These are phyloP conservation scores for Aspidiotus destructor DNA, from an alignment of 2,888 invertebrate species.

Conservation along the genomic window DNA sequence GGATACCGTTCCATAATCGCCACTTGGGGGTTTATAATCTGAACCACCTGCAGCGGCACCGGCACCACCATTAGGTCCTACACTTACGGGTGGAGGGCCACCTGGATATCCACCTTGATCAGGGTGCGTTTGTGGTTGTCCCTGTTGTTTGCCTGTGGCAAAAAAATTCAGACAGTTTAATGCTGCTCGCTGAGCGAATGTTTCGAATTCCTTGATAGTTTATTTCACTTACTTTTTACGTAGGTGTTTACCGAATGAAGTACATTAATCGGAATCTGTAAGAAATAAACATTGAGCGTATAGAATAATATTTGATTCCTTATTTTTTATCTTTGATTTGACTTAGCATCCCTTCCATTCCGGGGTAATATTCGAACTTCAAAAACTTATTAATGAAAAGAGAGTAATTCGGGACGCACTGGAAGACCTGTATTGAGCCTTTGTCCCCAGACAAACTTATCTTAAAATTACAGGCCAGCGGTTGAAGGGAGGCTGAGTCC, in stretches of 20 bases:
- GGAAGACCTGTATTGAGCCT: too few species aligned
- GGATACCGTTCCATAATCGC: background rate
- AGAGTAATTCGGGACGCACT: too few species aligned
- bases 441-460: too few species aligned
- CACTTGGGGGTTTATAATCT: background rate
- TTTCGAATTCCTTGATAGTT: background rate
- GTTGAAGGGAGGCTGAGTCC: too few species aligned
- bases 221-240: conserved; percentile 34
- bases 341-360: too few species aligned
- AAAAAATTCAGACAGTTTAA: background rate
- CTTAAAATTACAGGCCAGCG: too few species aligned
- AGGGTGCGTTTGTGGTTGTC: background rate
- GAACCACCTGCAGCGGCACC: background rate
- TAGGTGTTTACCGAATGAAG: conserved; percentile 38
- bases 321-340: too few species aligned
- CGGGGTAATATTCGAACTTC: too few species aligned
- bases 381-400: too few species aligned
- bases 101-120: conserved; percentile 10
- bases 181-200: background rate
- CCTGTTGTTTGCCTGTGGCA: background rate
- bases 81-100: background rate
- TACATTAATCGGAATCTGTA: conserved; percentile 38
- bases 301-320: too few species aligned
- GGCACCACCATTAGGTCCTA: conserved; percentile 5
- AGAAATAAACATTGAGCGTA: conserved; percentile 17